phyloP scores from a whole-genome alignment of 2,797 vertebrate species.

The Squalus acanthias region DNA sequence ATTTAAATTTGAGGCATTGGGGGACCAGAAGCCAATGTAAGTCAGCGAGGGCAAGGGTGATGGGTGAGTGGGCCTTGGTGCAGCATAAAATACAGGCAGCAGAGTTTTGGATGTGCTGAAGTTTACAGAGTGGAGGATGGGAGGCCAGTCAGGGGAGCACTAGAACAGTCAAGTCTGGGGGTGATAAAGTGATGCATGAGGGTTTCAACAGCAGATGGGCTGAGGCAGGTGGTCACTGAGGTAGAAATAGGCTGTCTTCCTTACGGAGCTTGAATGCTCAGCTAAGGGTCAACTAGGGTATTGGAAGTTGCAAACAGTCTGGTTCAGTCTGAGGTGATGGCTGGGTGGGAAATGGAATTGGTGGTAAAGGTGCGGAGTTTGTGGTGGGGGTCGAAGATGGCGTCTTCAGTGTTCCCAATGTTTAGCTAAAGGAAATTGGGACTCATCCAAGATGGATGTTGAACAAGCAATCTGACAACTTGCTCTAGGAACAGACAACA shows the following conservation, averaged over 20 bases:
- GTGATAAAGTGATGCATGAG: not conserved
- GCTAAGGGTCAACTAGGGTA: not conserved
- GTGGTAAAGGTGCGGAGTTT: not conserved
- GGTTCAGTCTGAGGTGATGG: not conserved
- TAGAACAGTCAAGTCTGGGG: not conserved
- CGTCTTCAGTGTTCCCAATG: not conserved
- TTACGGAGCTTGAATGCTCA: not conserved
- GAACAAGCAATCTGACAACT: not conserved
- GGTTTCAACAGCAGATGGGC: not conserved
- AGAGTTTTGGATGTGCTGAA: not conserved
- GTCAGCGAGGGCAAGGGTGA: not conserved
- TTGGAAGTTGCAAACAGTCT: not conserved
- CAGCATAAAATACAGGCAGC: not conserved
- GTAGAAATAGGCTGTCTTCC: not conserved
- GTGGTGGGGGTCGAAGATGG: not conserved
- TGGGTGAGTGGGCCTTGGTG: not conserved
- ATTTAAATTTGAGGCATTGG: not conserved
- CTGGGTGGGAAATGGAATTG: not conserved
- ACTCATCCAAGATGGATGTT: not conserved
- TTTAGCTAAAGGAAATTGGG: not conserved
- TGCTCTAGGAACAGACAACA: not conserved
- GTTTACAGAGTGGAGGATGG: not conserved
- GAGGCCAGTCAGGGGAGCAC: not conserved
- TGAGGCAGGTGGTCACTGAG: not conserved
- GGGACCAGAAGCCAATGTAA: not conserved